These are phyloP conservation scores for Pelochelys cantorii DNA, from an alignment of 2,797 vertebrate species.

Conservation along the genomic window DNA sequence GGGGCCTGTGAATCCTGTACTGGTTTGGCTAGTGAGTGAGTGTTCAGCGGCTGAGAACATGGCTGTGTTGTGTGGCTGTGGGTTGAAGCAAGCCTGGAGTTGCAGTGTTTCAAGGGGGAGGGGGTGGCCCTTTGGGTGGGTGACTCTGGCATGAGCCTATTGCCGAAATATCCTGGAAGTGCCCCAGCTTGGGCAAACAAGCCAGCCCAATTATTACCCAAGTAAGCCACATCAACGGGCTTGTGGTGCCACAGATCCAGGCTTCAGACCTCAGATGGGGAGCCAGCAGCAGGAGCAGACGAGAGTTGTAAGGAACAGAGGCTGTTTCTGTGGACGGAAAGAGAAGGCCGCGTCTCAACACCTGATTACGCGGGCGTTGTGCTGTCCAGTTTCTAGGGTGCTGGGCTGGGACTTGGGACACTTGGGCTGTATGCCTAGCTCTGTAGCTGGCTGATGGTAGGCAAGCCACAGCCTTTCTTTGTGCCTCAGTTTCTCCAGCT, in stretches of 20 bases:
- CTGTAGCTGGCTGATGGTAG: neutral
- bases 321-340: too few species aligned
- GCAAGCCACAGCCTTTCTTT: neutral
- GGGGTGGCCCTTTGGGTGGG: neutral
- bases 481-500: neutral
- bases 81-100: too few species aligned
- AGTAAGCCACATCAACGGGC: neutral
- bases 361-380: neutral
- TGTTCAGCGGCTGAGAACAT: too few species aligned
- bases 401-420: neutral
- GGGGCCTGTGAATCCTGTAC: too few species aligned
- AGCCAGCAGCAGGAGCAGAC: neutral
- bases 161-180: too few species aligned
- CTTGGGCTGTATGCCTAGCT: neutral
- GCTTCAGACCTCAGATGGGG: neutral
- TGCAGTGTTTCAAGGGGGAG: neutral
- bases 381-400: neutral
- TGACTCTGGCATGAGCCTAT: neutral
- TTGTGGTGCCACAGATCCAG: neutral
- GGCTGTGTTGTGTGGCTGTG: too few species aligned
- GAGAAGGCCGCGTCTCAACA: neutral
- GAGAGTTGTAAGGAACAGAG: too few species aligned
- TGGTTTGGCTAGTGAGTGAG: too few species aligned
- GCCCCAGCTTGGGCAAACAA: neutral
- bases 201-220: neutral